Percentiles rank a stretch among this genome's conserved stretches.
Conservation (phyloP, 1,140 invertebrate species). For the Cecropterus lyciades region DNA sequence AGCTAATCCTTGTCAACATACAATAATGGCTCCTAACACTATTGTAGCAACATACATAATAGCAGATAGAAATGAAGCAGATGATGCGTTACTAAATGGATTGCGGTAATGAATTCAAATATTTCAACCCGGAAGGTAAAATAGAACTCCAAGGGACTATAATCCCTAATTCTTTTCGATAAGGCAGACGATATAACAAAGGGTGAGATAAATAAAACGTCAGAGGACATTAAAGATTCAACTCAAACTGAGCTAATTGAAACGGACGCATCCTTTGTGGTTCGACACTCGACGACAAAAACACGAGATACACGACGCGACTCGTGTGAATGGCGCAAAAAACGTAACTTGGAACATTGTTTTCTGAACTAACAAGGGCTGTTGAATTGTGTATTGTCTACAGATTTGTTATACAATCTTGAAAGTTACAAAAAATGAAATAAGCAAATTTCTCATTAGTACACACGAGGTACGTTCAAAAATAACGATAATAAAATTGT, state of each 20-base stretch:
- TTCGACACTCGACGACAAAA: constrained; percentile 41
- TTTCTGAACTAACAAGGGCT: constrained; percentile 2
- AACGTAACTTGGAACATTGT: constrained; percentile 23
- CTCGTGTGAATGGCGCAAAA: constrained; percentile 39
- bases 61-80: neutral
- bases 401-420: constrained; percentile 11
- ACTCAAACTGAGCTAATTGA: constrained; percentile 59
- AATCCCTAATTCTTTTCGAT: constrained; percentile 22
- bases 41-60: neutral
- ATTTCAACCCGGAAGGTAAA: constrained; percentile 12
- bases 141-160: constrained; percentile 15
- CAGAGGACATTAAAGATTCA: constrained; percentile 49
- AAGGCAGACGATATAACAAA: constrained; percentile 23
- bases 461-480: no score
- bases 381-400: neutral
- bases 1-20: constrained; percentile 27
- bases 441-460: no score
- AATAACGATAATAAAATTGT: no score
- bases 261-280: constrained; percentile 52
- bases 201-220: constrained; percentile 40
- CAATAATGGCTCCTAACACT: constrained; percentile 32
- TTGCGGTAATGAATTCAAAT: constrained; percentile 26
- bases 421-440: neutral
- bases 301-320: constrained; percentile 1
- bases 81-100: constrained; percentile 18